phyloP scores from a whole-genome alignment of 1,140 invertebrate species.

The Samia ricini region DNA sequence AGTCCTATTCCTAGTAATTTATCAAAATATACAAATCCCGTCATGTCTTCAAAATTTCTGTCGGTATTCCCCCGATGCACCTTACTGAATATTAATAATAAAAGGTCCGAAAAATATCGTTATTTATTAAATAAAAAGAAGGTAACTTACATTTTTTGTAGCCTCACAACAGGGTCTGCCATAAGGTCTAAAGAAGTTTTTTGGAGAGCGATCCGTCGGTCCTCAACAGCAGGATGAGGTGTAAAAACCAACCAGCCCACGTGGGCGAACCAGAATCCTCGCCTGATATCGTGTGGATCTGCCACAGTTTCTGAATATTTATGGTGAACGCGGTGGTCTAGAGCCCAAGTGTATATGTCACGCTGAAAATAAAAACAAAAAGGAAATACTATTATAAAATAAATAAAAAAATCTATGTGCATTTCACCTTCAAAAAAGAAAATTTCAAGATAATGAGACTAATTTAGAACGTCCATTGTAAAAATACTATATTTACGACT shows the following conservation, averaged over 20 bases:
- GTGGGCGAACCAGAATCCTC: constrained; percentile 90
- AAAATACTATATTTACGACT: no score
- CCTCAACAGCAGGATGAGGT: constrained; percentile 87
- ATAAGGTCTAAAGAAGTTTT: constrained; percentile 86
- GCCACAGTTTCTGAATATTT: constrained; percentile 90
- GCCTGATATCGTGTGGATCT: constrained; percentile 89
- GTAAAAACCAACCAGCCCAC: constrained; percentile 89
- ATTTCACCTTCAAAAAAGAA: no score
- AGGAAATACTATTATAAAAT: neutral
- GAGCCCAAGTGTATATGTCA: constrained; percentile 87
- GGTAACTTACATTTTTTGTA: constrained; percentile 86
- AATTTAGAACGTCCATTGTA: no score
- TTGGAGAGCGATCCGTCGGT: constrained; percentile 87
- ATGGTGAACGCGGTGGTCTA: constrained; percentile 91
- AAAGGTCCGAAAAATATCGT: no score
- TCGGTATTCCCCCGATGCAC: no score
- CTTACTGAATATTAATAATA: no score
- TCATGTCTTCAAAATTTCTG: no score
- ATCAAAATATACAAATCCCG: no score
- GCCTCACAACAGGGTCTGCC: constrained; percentile 90
- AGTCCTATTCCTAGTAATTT: no score
- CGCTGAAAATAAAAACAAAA: constrained; percentile 69
- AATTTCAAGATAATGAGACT: no score
- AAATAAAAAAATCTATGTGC: no score
- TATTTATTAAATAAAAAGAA: neutral